Base-by-base conservation (phyloP, 30 jellyfish, hydroid and myxozoan genomes). In the Hydractinia symbiolongicarpus region DNA sequence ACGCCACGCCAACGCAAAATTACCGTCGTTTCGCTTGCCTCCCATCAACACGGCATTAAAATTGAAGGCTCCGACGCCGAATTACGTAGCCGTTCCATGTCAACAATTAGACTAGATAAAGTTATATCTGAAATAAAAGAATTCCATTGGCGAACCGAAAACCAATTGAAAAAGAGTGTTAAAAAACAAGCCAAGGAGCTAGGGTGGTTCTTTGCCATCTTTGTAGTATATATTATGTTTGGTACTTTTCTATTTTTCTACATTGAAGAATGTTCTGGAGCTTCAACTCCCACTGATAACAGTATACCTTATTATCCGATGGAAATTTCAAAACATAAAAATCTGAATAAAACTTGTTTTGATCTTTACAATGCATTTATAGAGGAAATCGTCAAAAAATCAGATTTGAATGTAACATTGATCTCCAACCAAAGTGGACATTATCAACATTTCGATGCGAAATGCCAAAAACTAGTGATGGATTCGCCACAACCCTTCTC, bases 211-310 rank as follows among this genome's bases (percentile, higher is more conserved):
- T 71, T 71, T 11, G 56, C 80, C 67, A 71, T 71, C 15, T 71
- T 71, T 71, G 80, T 71, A 15, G 67, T 71, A 20, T 71, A 71
- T 53, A 60, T 71, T 11, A 71, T 71, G 80, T 71, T 71, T 71
- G 80, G 80, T 6, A 9, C 61, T 50, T 71, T 71, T 71, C 54
- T 71, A 8, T 71, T 71, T n/a, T 71, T 71, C 80, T 71, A 71
- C n/a, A 71, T 71, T 8, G 80, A 71, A 71, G 80, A 71, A 71
- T 71, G 80, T 20, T 71, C 80, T 4, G 80, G 80, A 9, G 80
- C 80, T 7, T 19, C 61, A 19, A 53, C n/a, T 6, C 80, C 80
- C 15, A 30, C 3, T 20, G 80, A 71, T 50, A 60, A 53, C 61
- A 71, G 80, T 20, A 60, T 71, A 30, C 61, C 61, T 7, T 14